phyloP scores from a whole-genome alignment of 2,797 vertebrate species.

The Microchirus variegatus region DNA sequence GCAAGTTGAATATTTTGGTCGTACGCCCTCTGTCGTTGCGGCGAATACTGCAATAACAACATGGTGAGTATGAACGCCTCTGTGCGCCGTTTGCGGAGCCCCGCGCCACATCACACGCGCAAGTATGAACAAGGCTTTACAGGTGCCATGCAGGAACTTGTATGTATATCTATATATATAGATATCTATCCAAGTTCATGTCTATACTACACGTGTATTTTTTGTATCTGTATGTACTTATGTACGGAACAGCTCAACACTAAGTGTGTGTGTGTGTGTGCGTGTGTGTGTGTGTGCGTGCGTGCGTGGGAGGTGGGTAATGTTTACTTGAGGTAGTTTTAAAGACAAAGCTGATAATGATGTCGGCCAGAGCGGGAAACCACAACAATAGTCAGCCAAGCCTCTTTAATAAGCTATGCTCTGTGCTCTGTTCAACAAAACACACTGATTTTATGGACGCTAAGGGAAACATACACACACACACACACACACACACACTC shows the following conservation, averaged over 20 bases:
- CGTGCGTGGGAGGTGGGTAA: constrained; percentile 25
- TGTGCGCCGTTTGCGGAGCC: too few species aligned
- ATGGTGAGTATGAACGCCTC: too few species aligned
- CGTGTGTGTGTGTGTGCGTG: constrained; percentile 24
- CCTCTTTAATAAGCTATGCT: constrained; percentile 64
- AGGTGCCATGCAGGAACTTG: too few species aligned
- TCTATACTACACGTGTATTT: not conserved
- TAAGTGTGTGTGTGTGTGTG: constrained; percentile 9
- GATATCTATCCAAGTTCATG: too few species aligned
- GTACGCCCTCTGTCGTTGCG: too few species aligned
- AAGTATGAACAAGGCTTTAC: too few species aligned
- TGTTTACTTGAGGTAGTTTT: constrained; percentile 54
- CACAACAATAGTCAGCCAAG: constrained; percentile 68
- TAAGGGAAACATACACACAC: constrained; percentile 47
- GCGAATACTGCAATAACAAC: too few species aligned
- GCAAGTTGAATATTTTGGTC: too few species aligned
- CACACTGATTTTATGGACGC: constrained; percentile 50
- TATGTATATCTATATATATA: too few species aligned
- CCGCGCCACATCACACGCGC: too few species aligned
- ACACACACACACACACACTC: constrained; percentile 27
- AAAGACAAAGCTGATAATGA: constrained; percentile 68
- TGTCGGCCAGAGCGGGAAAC: constrained; percentile 61
- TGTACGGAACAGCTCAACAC: constrained; percentile 14
- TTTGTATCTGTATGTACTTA: constrained; percentile 1
- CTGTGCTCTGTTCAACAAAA: constrained; percentile 50